Percentiles rank a stretch among this genome's conserved stretches.
phyloP scores from a whole-genome alignment of 1,140 invertebrate genomes.

The Sycobia sp. region DNA sequence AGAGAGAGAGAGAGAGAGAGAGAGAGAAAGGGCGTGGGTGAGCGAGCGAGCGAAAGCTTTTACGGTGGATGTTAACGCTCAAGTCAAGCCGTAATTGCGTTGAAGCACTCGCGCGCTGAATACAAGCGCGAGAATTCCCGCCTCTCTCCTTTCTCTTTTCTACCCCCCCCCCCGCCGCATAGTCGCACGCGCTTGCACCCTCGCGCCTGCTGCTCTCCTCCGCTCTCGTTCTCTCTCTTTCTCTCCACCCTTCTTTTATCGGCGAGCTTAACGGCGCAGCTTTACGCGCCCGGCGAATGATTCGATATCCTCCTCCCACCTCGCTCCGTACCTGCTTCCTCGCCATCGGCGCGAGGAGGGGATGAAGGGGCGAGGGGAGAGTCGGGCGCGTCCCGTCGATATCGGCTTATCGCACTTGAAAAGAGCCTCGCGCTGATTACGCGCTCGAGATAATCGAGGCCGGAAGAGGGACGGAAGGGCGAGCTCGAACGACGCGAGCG shows the following conservation, averaged over 20 bases:
- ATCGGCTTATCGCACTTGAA: slow-evolving; percentile 15
- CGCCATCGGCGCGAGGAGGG: no score
- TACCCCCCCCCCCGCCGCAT: not conserved
- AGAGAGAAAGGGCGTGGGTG: not conserved
- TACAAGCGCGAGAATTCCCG: not conserved
- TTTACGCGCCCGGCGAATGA: no score
- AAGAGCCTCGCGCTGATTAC: slow-evolving; percentile 4
- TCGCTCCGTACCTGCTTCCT: no score
- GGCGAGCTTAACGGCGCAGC: no score
- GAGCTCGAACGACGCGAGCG: not conserved
- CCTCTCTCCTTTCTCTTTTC: not conserved
- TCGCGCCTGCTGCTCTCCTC: no score
- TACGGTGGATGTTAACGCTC: not conserved
- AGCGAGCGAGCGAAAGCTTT: not conserved
- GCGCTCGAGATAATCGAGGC: not conserved
- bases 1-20: not conserved
- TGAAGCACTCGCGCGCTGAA: not conserved
- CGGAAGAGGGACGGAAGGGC: not conserved
- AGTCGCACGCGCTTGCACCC: not conserved
- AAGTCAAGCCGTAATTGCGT: slow-evolving; percentile 1
- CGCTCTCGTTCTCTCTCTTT: not conserved
- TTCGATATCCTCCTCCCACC: no score
- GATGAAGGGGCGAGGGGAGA: no score
- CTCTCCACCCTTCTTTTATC: not conserved
- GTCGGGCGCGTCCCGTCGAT: not conserved